phyloP scores from a whole-genome alignment of 2,113 vertebrate species.

The Willisornis vidua region DNA sequence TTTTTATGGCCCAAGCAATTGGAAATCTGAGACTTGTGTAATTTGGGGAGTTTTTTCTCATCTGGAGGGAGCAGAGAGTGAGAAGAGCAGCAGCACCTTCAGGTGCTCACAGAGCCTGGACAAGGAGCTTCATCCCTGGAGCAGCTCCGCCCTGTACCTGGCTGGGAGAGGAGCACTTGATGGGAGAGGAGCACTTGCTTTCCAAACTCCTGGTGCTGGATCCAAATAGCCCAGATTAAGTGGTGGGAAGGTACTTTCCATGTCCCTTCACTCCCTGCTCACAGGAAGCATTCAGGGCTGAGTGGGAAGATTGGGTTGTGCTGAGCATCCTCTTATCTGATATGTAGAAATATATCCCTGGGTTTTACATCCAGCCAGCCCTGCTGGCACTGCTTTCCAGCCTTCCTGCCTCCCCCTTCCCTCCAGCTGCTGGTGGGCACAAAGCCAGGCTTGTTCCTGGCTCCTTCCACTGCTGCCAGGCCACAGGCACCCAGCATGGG shows the following conservation, averaged over 20 bases:
- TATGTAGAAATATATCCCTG: not conserved
- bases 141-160: accelerated
- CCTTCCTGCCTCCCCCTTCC: not conserved
- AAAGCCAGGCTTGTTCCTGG: not conserved
- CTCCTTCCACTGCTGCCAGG: not conserved
- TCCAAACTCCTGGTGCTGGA: not conserved
- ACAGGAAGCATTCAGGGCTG: not conserved
- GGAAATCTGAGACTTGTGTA: not conserved
- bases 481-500: not conserved
- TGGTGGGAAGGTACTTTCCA: not conserved
- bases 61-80: not conserved
- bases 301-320: accelerated
- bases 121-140: not conserved
- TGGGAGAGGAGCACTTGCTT: not conserved
- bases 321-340: not conserved
- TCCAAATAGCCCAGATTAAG: not conserved
- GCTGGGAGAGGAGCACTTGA: not conserved
- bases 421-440: not conserved
- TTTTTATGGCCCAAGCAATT: not conserved
- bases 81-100: not conserved
- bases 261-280: not conserved
- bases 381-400: not conserved
- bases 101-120: not conserved
- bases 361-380: not conserved
- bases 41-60: not conserved